Conservation (phyloP, 2,888 invertebrate species). For the Abrostola triplasia region DNA sequence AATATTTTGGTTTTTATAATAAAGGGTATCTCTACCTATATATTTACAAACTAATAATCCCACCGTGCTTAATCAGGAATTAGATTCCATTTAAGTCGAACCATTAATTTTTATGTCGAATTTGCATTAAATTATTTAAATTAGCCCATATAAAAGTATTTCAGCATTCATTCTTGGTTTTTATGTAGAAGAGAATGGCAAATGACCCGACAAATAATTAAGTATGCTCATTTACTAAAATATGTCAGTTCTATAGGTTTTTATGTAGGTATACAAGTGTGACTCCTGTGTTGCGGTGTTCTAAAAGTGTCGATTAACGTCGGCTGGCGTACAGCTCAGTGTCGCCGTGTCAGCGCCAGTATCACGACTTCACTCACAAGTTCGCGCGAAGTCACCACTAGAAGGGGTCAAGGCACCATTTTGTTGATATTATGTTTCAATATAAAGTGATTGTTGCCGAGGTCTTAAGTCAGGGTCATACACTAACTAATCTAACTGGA, state of each 20-base stretch:
- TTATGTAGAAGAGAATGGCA: slow-evolving; percentile 47
- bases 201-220: slow-evolving; percentile 44
- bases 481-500: slow-evolving; percentile 29
- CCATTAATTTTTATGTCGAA: slow-evolving; percentile 58
- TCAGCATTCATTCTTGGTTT: slow-evolving; percentile 45
- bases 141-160: slow-evolving; percentile 44
- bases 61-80: slow-evolving; percentile 51
- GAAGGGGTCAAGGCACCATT: slow-evolving; percentile 67
- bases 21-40: slow-evolving; percentile 26
- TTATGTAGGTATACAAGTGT: slow-evolving; percentile 6
- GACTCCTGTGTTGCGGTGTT: slow-evolving; percentile 39
- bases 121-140: slow-evolving; percentile 57
- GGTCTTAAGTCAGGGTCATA: slow-evolving; percentile 62
- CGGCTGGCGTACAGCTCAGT: slow-evolving; percentile 53
- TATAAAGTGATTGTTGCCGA: slow-evolving; percentile 67
- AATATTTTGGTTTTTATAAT: slow-evolving; percentile 42
- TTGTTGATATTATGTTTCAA: slow-evolving; percentile 63
- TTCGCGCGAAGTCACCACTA: slow-evolving; percentile 50
- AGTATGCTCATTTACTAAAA: slow-evolving; percentile 32
- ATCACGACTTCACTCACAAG: slow-evolving; percentile 61
- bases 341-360: slow-evolving; percentile 54
- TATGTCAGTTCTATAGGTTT: slow-evolving; percentile 24
- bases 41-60: slow-evolving; percentile 48
- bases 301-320: slow-evolving; percentile 55
- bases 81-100: slow-evolving; percentile 45